A percentile compares a stretch with the other conserved stretches of the same genome.
phyloP scores from a whole-genome alignment of 2,888 invertebrate genomes.

The Bombyx huttoni region DNA sequence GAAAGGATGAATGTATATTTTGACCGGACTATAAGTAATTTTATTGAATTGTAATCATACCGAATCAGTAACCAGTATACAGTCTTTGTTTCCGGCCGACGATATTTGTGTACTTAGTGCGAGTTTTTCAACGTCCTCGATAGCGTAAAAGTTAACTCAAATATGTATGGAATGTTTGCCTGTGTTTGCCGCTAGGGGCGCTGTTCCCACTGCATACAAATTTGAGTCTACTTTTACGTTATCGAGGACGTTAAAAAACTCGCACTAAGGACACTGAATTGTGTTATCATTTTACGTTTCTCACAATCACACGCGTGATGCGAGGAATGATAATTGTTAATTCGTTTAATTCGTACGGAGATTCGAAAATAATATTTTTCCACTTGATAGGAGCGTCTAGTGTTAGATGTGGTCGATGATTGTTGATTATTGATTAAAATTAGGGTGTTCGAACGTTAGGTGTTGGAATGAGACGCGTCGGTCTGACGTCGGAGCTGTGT shows the following conservation, averaged over 20 bases:
- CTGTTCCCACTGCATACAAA: too few species aligned
- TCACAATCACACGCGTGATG: conserved; percentile 27
- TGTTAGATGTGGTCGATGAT: conserved; percentile 67
- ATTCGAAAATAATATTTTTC: conserved; percentile 70
- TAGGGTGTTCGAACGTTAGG: conserved; percentile 64
- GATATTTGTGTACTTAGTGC: background rate
- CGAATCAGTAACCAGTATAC: too few species aligned
- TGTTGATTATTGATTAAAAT: conserved; percentile 72
- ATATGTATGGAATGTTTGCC: conserved; percentile 8
- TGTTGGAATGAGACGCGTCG: conserved; percentile 28
- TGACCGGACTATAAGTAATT: too few species aligned
- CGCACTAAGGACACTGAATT: conserved; percentile 36
- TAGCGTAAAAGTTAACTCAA: background rate
- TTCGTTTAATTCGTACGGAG: conserved; percentile 53
- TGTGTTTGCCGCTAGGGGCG: too few species aligned
- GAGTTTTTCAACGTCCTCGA: too few species aligned
- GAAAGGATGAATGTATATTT: too few species aligned
- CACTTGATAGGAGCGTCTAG: conserved; percentile 68
- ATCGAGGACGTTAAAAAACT: background rate
- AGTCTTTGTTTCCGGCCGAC: background rate
- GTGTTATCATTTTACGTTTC: conserved; percentile 41
- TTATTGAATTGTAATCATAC: too few species aligned
- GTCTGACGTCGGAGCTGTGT: conserved; percentile 5
- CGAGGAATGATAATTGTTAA: conserved; percentile 45
- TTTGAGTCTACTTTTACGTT: too few species aligned